Evolutionary conservation across 2,797 vertebrate species (phyloP).

Genomic region (Catostomus latipinnis): DNA sequence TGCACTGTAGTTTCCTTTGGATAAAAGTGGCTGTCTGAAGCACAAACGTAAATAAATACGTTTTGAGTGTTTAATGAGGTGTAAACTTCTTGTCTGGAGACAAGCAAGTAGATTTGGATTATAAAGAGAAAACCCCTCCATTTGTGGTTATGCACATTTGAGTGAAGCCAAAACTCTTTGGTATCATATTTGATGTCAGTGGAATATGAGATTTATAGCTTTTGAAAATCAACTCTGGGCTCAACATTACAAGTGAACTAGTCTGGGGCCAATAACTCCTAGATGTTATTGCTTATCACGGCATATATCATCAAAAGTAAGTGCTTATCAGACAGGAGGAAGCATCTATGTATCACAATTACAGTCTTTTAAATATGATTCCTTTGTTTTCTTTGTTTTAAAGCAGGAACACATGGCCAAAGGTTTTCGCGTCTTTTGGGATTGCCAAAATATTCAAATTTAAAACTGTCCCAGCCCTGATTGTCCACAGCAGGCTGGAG

Average conservation of each 20-base stretch:
- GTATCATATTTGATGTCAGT: conserved; percentile 27
- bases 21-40: not conserved
- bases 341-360: conserved; percentile 51
- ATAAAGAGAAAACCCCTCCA: not conserved
- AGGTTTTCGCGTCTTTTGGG: not conserved
- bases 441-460: not conserved
- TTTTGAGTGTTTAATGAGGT: not conserved
- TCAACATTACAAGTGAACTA: conserved; percentile 25
- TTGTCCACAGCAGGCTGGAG: not conserved
- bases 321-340: conserved; percentile 44
- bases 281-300: conserved; percentile 33
- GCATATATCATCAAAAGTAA: conserved; percentile 52
- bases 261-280: conserved; percentile 19
- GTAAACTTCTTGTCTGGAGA: not conserved
- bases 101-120: not conserved
- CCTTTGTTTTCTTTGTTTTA: not conserved
- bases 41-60: not conserved
- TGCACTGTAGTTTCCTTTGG: not conserved
- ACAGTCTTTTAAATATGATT: conserved; percentile 32
- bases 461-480: not conserved
- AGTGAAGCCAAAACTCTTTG: conserved; percentile 8
- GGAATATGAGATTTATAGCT: conserved; percentile 9
- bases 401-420: not conserved
- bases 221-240: conserved; percentile 24
- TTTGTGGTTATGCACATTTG: conserved; percentile 20